Evolutionary conservation across 2,888 invertebrate species (phyloP), one percentile per base, ranked within the genome.

Genomic region (Dicyrtoma fusca): DNA sequence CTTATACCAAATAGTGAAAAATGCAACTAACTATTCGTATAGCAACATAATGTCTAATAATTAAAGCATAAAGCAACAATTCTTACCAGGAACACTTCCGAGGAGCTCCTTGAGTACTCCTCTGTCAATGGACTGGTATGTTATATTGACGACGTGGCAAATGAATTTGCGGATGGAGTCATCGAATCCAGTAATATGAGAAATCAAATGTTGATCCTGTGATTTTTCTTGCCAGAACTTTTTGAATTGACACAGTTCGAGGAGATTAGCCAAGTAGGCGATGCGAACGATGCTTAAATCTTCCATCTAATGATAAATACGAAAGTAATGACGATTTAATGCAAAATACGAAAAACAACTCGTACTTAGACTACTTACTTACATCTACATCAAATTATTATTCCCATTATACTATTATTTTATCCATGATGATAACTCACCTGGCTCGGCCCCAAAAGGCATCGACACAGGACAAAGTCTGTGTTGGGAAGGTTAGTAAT

Each of bases 391-490:
- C n/a, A n/a, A n/a, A n/a, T n/a, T n/a, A n/a, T n/a, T n/a, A n/a
- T n/a, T n/a, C n/a, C n/a, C n/a, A n/a, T n/a, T n/a, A n/a, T n/a
- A n/a, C n/a, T n/a, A n/a, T n/a, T n/a, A n/a, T n/a, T n/a, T n/a
- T n/a, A n/a, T n/a, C n/a, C 17, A n/a, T 25, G 5, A 63, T 14
- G n/a, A 13, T n/a, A 62, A 82, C 83, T 82, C 82, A 89, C 89
- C 82, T 88, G 88, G 81, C 88, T 87, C 73, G 94, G 92, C 77
- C 93, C 91, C 73, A 99, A 87, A 71, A 99, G 88, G 84, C 97
- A 98, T 85, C 99, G 99, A 86, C 98, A 99, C 77, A 99, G 87
- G 61, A 96, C 95, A 83, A 98, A 97, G 85, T 99, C 99, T 10
- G 97, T 94, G 82, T 97, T 95, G 0, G 99, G 99, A 80, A 98